phyloP scores from a whole-genome alignment of 2,113 vertebrate species.

The Naja naja region DNA sequence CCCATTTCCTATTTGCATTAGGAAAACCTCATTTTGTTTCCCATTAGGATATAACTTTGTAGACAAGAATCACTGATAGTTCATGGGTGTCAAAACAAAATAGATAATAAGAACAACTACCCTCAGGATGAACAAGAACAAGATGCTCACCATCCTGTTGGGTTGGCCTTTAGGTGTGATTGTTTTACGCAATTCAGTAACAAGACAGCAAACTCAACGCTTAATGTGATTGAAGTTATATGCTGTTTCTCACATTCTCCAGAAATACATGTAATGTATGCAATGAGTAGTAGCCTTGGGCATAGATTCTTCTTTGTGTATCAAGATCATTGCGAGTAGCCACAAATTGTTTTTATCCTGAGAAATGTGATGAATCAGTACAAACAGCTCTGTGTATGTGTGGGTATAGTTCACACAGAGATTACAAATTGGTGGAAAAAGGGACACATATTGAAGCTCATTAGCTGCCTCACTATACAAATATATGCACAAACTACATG shows the following conservation, averaged over 20 bases:
- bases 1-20: neutral
- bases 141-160: constrained; percentile 19
- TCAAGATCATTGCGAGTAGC: neutral
- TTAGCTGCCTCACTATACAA: neutral
- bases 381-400: neutral
- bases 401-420: neutral
- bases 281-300: neutral
- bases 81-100: constrained; percentile 3
- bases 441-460: neutral
- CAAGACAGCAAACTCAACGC: neutral
- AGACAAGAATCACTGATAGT: neutral
- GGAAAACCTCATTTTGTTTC: neutral
- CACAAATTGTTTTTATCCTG: neutral
- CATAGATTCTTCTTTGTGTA: neutral
- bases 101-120: constrained; percentile 7
- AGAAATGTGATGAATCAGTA: neutral
- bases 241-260: neutral
- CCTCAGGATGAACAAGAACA: constrained; percentile 15
- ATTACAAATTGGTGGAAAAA: neutral
- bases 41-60: neutral
- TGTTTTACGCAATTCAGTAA: neutral
- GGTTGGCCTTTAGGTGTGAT: neutral
- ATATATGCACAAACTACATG: neutral
- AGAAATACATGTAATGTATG: neutral
- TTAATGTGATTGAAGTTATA: constrained; percentile 7